Percentiles rank a stretch among this genome's conserved stretches.
phyloP scores from a whole-genome alignment of 2,888 invertebrate species.

The Julus scandinavius region DNA sequence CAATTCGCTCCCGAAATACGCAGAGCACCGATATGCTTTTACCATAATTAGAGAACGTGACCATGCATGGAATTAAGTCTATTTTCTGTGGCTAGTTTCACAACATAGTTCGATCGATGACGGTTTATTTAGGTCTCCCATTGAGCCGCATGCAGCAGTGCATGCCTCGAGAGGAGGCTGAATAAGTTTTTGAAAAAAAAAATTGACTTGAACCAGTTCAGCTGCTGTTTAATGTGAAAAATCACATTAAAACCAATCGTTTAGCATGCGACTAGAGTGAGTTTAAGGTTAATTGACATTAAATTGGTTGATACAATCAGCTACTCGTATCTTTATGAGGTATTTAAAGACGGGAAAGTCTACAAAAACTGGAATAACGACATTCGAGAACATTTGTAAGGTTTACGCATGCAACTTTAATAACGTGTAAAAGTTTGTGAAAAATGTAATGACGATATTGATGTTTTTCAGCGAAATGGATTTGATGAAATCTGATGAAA shows the following conservation, averaged over 20 bases:
- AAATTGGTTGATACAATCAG: background rate
- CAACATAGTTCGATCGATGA: background rate
- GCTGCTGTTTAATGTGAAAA: too few species aligned
- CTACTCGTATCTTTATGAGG: background rate
- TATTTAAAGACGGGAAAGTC: background rate
- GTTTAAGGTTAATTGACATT: background rate
- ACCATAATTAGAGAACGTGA: background rate
- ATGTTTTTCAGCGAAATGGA: too few species aligned
- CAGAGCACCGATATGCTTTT: background rate
- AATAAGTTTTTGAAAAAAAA: too few species aligned
- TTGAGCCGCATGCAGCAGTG: background rate
- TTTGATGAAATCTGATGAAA: too few species aligned
- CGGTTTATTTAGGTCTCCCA: background rate
- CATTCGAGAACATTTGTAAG: too few species aligned
- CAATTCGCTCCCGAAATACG: constrained; percentile 26
- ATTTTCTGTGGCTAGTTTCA: background rate
- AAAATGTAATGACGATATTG: too few species aligned
- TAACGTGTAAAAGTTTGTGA: too few species aligned
- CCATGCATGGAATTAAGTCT: background rate
- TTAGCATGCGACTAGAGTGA: background rate
- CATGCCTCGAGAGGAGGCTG: background rate
- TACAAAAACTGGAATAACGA: background rate
- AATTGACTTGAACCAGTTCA: too few species aligned
- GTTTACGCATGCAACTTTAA: too few species aligned
- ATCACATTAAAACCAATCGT: background rate